A percentile compares a stretch with the other conserved stretches of the same genome.
phyloP scores from a whole-genome alignment of 2,888 invertebrate species.

The Metellina segmentata region DNA sequence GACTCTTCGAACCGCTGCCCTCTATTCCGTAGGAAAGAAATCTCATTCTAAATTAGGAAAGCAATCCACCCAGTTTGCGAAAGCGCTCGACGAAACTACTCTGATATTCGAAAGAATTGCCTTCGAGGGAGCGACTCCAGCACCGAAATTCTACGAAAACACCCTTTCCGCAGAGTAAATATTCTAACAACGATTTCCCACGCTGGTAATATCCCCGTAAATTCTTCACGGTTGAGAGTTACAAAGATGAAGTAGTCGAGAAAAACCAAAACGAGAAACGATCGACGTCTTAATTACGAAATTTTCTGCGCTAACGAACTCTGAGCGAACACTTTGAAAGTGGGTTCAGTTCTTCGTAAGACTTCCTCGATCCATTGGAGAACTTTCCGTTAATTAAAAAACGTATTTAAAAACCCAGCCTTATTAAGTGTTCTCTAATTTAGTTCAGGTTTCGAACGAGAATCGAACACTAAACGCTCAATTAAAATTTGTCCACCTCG shows the following conservation, averaged over 20 bases:
- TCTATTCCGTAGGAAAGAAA: not conserved
- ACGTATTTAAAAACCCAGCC: too few relatives aligned
- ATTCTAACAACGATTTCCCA: not conserved
- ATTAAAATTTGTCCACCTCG: too few relatives aligned
- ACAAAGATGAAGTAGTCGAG: not conserved
- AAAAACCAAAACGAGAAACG: not conserved
- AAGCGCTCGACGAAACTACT: not conserved
- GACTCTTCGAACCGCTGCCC: too few relatives aligned
- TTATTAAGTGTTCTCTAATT: too few relatives aligned
- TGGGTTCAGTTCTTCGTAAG: not conserved
- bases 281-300: not conserved
- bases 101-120: not conserved
- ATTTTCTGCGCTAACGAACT: not conserved
- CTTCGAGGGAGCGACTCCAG: not conserved
- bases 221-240: not conserved
- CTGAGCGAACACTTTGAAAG: not conserved
- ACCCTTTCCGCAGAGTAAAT: not conserved
- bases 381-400: not conserved
- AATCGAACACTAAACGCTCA: too few relatives aligned
- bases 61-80: not conserved
- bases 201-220: not conserved
- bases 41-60: not conserved
- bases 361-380: not conserved
- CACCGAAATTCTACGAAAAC: not conserved
- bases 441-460: too few relatives aligned